These are phyloP conservation scores for Brachionus plicatilis DNA, from an alignment of 1,140 invertebrate genomes.

Conservation along the genomic window DNA sequence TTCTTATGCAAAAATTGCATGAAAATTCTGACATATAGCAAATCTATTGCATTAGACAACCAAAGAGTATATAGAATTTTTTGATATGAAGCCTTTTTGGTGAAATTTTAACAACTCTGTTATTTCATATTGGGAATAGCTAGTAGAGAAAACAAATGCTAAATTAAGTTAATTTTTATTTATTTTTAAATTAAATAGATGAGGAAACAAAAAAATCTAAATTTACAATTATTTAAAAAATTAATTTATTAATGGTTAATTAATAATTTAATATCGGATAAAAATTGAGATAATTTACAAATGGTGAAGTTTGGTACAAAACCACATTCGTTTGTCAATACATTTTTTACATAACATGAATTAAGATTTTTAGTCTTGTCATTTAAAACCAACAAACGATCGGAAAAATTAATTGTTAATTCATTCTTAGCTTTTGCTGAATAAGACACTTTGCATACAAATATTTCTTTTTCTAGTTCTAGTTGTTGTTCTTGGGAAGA, in stretches of 20 bases:
- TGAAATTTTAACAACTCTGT: too few relatives aligned
- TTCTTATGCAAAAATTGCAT: too few relatives aligned
- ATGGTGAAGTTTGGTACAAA: not conserved
- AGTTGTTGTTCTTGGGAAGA: not conserved
- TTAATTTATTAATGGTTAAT: not conserved
- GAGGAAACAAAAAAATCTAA: too few relatives aligned
- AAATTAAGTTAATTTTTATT: not conserved
- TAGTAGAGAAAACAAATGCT: too few relatives aligned
- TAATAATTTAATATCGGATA: not conserved
- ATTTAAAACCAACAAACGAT: not conserved
- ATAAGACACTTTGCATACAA: not conserved
- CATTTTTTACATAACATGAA: not conserved
- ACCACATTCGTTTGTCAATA: not conserved
- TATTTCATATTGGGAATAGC: too few relatives aligned
- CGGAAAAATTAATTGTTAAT: not conserved
- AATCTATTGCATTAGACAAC: too few relatives aligned
- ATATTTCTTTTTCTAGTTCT: not conserved
- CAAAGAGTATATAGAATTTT: too few relatives aligned
- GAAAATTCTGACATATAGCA: too few relatives aligned
- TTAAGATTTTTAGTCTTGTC: not conserved
- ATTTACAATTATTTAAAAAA: not conserved
- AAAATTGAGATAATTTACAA: not conserved
- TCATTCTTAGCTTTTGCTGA: not conserved
- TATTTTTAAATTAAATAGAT: not conserved
- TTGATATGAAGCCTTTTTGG: too few relatives aligned